Conservation (phyloP, 2,797 vertebrate genomes). For the Oreochromis mossambicus region DNA sequence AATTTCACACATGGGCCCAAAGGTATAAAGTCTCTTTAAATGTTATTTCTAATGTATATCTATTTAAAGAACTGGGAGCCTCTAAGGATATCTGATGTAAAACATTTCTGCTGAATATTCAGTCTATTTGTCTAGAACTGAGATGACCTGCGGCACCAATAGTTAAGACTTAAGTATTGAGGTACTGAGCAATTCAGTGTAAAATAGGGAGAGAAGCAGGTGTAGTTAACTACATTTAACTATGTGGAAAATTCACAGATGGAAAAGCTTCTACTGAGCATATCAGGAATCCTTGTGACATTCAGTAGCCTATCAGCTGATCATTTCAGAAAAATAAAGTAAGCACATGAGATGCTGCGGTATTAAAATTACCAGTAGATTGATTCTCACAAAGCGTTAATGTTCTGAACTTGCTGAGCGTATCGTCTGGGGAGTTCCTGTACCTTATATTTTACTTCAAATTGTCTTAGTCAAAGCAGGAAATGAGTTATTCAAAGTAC, state of each 20-base stretch:
- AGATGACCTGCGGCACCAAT: background rate
- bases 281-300: background rate
- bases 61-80: background rate
- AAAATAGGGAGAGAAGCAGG: background rate
- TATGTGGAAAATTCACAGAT: slow-evolving; percentile 1
- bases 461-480: background rate
- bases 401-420: background rate
- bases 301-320: background rate
- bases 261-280: slow-evolving; percentile 10
- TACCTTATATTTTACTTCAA: background rate
- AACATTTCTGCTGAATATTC: background rate
- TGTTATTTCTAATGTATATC: background rate
- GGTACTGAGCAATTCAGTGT: background rate
- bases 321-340: background rate
- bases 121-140: background rate
- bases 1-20: background rate
- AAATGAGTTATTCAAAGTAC: background rate
- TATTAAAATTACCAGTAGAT: background rate
- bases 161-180: background rate
- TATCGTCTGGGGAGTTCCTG: background rate
- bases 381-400: background rate
- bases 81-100: background rate
- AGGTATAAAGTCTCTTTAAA: background rate
- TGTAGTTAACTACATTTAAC: background rate
- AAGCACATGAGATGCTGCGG: background rate